Percentiles rank a stretch among this genome's conserved stretches.
phyloP scores from a whole-genome alignment of 2,113 vertebrate genomes.

The Nannospalax galili region DNA sequence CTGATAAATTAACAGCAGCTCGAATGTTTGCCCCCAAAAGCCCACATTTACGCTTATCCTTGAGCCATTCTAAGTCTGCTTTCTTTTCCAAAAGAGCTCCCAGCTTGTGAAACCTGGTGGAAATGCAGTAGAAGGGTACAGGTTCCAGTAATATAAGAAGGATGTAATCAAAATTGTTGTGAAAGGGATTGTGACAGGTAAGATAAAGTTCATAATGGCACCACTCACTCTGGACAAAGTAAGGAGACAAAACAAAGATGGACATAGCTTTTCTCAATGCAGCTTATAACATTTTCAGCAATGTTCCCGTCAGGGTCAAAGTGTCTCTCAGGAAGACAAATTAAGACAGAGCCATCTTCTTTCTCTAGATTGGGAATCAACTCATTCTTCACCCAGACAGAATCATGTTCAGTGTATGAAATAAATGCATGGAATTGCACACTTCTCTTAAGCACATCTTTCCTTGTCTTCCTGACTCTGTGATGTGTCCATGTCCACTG shows the following conservation, averaged over 20 bases:
- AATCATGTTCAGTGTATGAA: slow-evolving; percentile 91
- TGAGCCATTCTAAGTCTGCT: slow-evolving; percentile 93
- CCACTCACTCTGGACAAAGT: slow-evolving; percentile 94
- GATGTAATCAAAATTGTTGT: slow-evolving; percentile 84
- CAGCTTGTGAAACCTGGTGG: slow-evolving; percentile 89
- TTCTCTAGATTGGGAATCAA: slow-evolving; percentile 91
- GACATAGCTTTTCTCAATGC: slow-evolving; percentile 90
- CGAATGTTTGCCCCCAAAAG: slow-evolving; percentile 91
- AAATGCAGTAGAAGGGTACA: slow-evolving; percentile 89
- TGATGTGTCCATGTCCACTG: slow-evolving; percentile 90
- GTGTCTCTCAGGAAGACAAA: slow-evolving; percentile 90
- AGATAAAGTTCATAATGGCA: slow-evolving; percentile 94
- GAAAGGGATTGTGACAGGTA: slow-evolving; percentile 87
- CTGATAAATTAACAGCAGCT: slow-evolving; percentile 82
- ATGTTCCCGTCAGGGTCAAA: slow-evolving; percentile 89
- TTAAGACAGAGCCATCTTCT: slow-evolving; percentile 83
- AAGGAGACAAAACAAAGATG: slow-evolving; percentile 91
- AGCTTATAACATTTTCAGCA: slow-evolving; percentile 90
- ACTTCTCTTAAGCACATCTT: slow-evolving; percentile 61
- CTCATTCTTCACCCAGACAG: slow-evolving; percentile 88
- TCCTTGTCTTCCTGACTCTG: slow-evolving; percentile 75
- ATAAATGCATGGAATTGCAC: slow-evolving; percentile 90
- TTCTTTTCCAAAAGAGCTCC: slow-evolving; percentile 90
- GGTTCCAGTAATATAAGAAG: slow-evolving; percentile 91
- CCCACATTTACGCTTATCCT: slow-evolving; percentile 88